phyloP scores from a whole-genome alignment of 2,113 vertebrate genomes.

The Apodemus sylvaticus region DNA sequence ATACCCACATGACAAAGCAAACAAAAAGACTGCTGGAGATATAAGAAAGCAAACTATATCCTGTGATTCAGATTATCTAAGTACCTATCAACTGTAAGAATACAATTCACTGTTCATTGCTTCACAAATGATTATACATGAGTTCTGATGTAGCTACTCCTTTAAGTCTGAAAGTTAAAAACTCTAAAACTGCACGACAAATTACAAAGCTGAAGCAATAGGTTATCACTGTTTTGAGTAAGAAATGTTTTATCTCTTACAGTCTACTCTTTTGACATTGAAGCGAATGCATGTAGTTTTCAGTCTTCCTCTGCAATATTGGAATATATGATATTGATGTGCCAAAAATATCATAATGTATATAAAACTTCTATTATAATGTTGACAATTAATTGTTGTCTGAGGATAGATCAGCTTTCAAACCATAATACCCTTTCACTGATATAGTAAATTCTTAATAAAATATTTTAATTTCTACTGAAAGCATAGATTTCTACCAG shows the following conservation, averaged over 20 bases:
- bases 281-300: not conserved
- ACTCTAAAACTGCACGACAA: not conserved
- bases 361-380: not conserved
- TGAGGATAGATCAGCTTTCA: not conserved
- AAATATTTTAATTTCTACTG: not conserved
- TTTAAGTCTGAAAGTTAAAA: constrained; percentile 22
- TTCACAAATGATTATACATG: constrained; percentile 39
- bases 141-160: not conserved
- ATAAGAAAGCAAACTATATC: constrained; percentile 49
- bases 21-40: constrained; percentile 5
- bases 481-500: not conserved
- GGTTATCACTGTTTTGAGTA: not conserved
- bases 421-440: not conserved
- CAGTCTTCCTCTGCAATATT: not conserved
- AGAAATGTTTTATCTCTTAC: not conserved
- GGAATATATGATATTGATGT: not conserved
- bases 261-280: constrained; percentile 1
- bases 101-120: constrained; percentile 25
- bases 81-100: not conserved
- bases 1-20: not conserved
- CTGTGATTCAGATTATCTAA: not conserved
- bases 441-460: not conserved
- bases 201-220: not conserved
- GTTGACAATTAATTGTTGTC: not conserved
- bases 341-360: not conserved